phyloP scores from a whole-genome alignment of 2,888 invertebrate genomes.

The Sinhomidia bicolor region DNA sequence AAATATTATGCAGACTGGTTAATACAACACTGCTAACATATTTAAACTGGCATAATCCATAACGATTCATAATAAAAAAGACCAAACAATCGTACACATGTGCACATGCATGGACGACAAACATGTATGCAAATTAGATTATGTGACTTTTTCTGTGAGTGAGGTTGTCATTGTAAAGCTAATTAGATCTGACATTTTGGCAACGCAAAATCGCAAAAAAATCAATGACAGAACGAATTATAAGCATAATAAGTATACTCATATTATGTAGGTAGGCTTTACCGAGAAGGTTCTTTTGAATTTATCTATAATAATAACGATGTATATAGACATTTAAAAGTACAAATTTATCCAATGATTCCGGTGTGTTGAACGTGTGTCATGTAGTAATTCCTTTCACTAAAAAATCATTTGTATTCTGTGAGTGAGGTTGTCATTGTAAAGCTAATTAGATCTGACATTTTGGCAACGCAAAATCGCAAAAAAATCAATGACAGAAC shows the following conservation, averaged over 20 bases:
- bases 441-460: slow-evolving; percentile 3
- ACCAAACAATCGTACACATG: not conserved
- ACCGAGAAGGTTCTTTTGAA: too few relatives aligned
- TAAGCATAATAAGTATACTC: not conserved
- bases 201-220: not conserved
- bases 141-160: not conserved
- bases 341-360: not conserved
- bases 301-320: too few relatives aligned
- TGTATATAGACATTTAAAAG: not conserved
- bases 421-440: not conserved
- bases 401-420: not conserved
- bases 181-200: slow-evolving; percentile 19
- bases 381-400: not conserved
- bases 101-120: not conserved
- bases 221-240: slow-evolving; percentile 20
- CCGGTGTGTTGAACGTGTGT: not conserved
- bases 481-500: slow-evolving; percentile 13
- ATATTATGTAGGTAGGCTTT: not conserved
- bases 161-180: not conserved
- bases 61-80: not conserved
- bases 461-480: slow-evolving; percentile 4
- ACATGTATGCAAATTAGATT: slow-evolving; percentile 26
- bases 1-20: not conserved
- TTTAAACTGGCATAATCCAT: not conserved
- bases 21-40: not conserved